Conservation (phyloP, 2,888 invertebrate species). For the Microctonus brassicae region DNA sequence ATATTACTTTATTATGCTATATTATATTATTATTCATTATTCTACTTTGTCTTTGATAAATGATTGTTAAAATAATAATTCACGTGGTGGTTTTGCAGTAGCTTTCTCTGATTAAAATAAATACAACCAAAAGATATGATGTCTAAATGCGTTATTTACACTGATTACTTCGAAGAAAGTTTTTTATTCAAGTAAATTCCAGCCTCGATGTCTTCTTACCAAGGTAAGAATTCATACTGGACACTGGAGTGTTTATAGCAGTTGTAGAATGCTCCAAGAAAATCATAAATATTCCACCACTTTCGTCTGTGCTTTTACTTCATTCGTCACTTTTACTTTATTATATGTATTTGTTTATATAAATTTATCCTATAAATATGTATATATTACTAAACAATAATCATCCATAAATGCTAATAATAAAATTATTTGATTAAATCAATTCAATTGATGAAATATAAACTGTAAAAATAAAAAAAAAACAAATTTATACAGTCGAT, state of each 20-base stretch:
- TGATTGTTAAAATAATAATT: too few relatives aligned
- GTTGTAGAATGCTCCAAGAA: slow-evolving; percentile 13
- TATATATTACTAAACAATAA: background rate
- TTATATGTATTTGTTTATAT: background rate
- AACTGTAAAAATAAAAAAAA: too few relatives aligned
- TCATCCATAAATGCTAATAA: too few relatives aligned
- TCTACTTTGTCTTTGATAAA: too few relatives aligned
- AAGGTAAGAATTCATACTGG: background rate
- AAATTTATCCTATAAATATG: background rate
- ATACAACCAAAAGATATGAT: slow-evolving; percentile 8
- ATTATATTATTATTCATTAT: background rate
- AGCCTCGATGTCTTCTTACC: slow-evolving; percentile 20
- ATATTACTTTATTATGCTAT: background rate
- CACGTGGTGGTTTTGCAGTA: too few relatives aligned
- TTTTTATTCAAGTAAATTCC: slow-evolving; percentile 52
- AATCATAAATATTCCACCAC: slow-evolving; percentile 17
- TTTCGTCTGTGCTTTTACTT: background rate
- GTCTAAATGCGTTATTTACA: slow-evolving; percentile 32
- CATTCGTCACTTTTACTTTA: slow-evolving; percentile 13
- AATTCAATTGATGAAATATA: background rate
- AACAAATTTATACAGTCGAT: too few relatives aligned
- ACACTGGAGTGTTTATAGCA: slow-evolving; percentile 7
- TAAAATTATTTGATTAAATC: too few relatives aligned
- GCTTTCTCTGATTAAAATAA: slow-evolving; percentile 29
- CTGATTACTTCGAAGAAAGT: slow-evolving; percentile 56